Conservation (phyloP, 92 coral and sea anemone genomes). For the Actinernus sp. region DNA sequence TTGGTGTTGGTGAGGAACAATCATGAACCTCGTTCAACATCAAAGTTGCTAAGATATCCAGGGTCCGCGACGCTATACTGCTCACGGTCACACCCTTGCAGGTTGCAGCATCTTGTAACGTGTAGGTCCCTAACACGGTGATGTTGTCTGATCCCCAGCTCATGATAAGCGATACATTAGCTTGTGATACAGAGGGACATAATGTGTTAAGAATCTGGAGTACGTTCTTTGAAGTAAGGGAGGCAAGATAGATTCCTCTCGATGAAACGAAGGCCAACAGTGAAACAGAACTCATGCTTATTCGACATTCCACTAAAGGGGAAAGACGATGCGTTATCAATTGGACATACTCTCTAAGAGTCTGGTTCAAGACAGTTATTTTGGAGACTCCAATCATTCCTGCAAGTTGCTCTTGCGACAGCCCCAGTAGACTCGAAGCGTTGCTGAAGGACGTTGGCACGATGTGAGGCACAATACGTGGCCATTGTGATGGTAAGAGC, state of each 20-base stretch:
- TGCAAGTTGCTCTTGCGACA: constrained; percentile 49
- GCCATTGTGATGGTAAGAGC: constrained; percentile 70
- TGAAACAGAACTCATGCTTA: constrained; percentile 11
- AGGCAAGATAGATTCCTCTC: constrained; percentile 24
- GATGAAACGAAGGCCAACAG: constrained; percentile 18
- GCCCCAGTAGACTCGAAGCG: constrained; percentile 33
- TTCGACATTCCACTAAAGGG: constrained; percentile 39
- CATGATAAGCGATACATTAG: constrained; percentile 58
- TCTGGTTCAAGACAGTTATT: constrained; percentile 37
- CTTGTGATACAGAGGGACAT: constrained; percentile 28
- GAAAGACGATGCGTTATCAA: constrained; percentile 9
- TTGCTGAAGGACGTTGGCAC: constrained; percentile 44
- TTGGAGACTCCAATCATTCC: constrained; percentile 32
- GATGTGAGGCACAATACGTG: constrained; percentile 46
- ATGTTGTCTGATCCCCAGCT: constrained; percentile 54
- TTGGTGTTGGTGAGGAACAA: constrained; percentile 28
- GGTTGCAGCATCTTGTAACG: constrained; percentile 42
- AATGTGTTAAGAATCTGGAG: constrained; percentile 29
- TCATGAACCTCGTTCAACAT: constrained; percentile 20
- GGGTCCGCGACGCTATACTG: constrained; percentile 3
- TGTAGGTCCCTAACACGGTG: constrained; percentile 43
- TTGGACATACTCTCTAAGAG: constrained; percentile 30
- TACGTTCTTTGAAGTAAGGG: constrained; percentile 32
- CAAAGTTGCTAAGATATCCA: constrained; percentile 10
- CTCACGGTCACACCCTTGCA: constrained; percentile 24